Base-by-base conservation (phyloP, 1,140 invertebrate genomes). In the Agrypnia vestita region DNA sequence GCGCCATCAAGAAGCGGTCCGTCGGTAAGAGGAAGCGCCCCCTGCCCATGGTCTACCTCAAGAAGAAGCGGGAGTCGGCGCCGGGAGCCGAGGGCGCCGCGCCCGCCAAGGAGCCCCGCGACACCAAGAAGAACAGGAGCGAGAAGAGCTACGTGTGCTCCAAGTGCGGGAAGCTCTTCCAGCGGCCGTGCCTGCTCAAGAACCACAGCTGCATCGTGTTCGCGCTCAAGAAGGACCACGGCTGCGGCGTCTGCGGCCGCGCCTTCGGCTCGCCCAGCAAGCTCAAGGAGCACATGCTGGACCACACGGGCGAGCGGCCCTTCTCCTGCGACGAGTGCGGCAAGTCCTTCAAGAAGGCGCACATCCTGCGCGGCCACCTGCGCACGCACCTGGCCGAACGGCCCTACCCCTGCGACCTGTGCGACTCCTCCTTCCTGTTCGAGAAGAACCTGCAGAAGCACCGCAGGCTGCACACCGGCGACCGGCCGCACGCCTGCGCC, bases 271-370 rank as follows among this genome's bases (percentile, higher is more conserved):
- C 53, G 1, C 53, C 71, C 10, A 44, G 51, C 21, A 56, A 55
- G 15, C 56, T 76, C 4, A 62, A 76, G 15, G 53, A 62, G 12
- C 74, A 76, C 56, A 76, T 76, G 74, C 15, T 61, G 15, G 59
- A 62, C 17, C 85, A 86, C 72, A 90, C 89, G 0, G 90, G 90
- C 4, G 88, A 91, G 78, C 89, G 91, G 55, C 91, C 92, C 1
- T 91, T 91, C 83, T 84, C 84, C 1, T 93, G 92, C 75, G 92
- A 94, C 75, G 67, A 79, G 17, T 79, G 77, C 25, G 51, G 78
- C 0, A 44, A 72, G 12, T 81, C 19, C 83, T 84, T 80, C 51
- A 80, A 51, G 53, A 81, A 62, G 17, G 76, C 62, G 15, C 67
- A 72, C 44, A 74, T 79, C 64, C 53, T 85, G 11, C 75, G 78